phyloP scores from a whole-genome alignment of 2,113 vertebrate species.

The Elaphurus davidianus region DNA sequence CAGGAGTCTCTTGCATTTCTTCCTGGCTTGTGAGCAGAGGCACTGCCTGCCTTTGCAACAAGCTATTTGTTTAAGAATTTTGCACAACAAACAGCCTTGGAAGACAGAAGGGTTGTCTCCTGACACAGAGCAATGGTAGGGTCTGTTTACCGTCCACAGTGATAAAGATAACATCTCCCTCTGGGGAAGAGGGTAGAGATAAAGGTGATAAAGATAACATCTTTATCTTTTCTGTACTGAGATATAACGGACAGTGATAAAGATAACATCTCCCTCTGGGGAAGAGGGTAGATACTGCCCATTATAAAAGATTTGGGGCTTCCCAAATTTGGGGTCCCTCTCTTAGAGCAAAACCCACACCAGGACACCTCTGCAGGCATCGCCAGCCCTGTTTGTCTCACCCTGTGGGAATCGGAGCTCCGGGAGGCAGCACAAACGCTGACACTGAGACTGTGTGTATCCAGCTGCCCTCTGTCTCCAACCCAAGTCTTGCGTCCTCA shows the following conservation, averaged over 20 bases:
- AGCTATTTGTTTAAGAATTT: background rate
- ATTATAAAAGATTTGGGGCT: background rate
- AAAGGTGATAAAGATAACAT: too few species aligned
- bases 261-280: background rate
- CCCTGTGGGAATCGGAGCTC: background rate
- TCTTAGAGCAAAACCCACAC: background rate
- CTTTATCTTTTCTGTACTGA: too few species aligned
- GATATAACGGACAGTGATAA: too few species aligned
- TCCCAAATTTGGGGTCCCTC: background rate
- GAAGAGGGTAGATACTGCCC: background rate
- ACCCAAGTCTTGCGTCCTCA: background rate
- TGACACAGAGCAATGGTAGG: background rate
- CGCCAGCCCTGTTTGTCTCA: background rate
- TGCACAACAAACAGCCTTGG: background rate
- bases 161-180: background rate
- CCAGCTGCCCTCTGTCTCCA: background rate
- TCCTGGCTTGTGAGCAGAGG: background rate
- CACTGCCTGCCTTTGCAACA: background rate
- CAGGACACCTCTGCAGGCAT: fast-evolving
- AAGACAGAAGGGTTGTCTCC: background rate
- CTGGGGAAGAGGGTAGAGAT: background rate
- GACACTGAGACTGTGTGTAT: fast-evolving
- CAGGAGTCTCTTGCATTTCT: background rate
- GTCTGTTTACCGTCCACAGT: background rate
- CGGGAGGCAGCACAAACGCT: fast-evolving